Base-by-base conservation (phyloP, 2,113 vertebrate species). In the Martes martes region DNA sequence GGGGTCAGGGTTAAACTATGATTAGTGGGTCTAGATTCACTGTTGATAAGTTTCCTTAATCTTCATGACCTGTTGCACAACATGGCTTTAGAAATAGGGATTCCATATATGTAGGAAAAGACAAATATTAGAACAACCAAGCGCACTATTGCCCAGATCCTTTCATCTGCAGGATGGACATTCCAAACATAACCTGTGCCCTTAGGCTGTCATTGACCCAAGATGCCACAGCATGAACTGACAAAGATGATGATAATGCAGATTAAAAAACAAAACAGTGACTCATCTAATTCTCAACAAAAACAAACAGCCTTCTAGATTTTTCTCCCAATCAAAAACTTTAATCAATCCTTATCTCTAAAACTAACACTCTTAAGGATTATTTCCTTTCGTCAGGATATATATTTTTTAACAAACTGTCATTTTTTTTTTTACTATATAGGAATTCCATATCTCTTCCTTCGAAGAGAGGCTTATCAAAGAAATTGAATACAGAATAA, bases 401-500 rank as follows among this genome's bases (percentile, higher is more conserved):
- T 55, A 45, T 74, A 31, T 26, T 95, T 93, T 96, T 95, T 91
- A 96, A 97, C 76, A 84, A 95, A 81, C 26, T 1, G 3, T 78
- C 74, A 42, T 39, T 39, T 55, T 19, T 57, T 80, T 98, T 98
- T 97, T 98, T 78, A 92, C 31, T 94, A 31, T 81, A 26, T 74
- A 99, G 99, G 99, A 99, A 98, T 99, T 99, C 96, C 99, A 99
- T 36, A 99, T 99, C 97, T 99, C 99, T 96, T 99, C 99, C 79
- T 99, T 99, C 91, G 99, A 99, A 97, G 99, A 99, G 98, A 99
- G 99, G 96, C 99, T 99, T 97, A 99, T 99, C 97, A 99, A 99
- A 97, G 99, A 99, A 99, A 99, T 99, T 89, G 99, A 99, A 98
- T 99, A 99, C 71, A 99, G 99, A 95, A 99, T 99, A 98, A 99